Percentiles rank a stretch among this genome's conserved stretches.
phyloP scores from a whole-genome alignment of 2,113 vertebrate species.

The Amphilophus citrinellus region DNA sequence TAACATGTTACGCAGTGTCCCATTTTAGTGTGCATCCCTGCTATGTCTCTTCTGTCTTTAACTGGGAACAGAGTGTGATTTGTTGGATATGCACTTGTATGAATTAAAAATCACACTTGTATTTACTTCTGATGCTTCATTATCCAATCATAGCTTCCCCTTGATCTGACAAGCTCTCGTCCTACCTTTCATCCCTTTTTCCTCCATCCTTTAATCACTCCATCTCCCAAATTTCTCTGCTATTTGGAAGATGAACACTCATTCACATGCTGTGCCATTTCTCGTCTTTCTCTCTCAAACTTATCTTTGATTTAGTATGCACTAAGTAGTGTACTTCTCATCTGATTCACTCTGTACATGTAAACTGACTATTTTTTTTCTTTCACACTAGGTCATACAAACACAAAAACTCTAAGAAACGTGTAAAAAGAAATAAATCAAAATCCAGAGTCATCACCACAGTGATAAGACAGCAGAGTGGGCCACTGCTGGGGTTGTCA shows the following conservation, averaged over 20 bases:
- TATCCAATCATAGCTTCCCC: conserved; percentile 55
- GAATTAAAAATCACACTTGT: conserved; percentile 38
- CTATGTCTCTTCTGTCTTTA: conserved; percentile 1
- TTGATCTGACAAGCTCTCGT: conserved; percentile 63
- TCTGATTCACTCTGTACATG: conserved; percentile 19
- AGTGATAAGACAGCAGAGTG: conserved; percentile 35
- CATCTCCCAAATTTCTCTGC: conserved; percentile 34
- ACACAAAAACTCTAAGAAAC: neutral
- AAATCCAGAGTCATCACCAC: conserved; percentile 19
- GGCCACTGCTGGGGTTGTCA: conserved; percentile 49
- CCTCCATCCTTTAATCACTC: conserved; percentile 53
- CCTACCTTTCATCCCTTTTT: conserved; percentile 47
- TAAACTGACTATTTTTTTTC: conserved; percentile 10
- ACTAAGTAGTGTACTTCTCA: conserved; percentile 43
- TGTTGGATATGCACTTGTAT: conserved; percentile 2
- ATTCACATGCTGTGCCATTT: conserved; percentile 19
- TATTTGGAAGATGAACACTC: conserved; percentile 30
- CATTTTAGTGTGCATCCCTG: conserved; percentile 2
- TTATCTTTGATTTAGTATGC: conserved; percentile 55
- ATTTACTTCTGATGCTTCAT: conserved; percentile 61
- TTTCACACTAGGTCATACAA: neutral
- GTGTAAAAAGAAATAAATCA: conserved; percentile 7
- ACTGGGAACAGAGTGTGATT: conserved; percentile 17
- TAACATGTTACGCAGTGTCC: neutral
- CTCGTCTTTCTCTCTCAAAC: conserved; percentile 26